Evolutionary conservation across 2,797 vertebrate genomes (phyloP).

Genomic region (Saxicola maurus): DNA sequence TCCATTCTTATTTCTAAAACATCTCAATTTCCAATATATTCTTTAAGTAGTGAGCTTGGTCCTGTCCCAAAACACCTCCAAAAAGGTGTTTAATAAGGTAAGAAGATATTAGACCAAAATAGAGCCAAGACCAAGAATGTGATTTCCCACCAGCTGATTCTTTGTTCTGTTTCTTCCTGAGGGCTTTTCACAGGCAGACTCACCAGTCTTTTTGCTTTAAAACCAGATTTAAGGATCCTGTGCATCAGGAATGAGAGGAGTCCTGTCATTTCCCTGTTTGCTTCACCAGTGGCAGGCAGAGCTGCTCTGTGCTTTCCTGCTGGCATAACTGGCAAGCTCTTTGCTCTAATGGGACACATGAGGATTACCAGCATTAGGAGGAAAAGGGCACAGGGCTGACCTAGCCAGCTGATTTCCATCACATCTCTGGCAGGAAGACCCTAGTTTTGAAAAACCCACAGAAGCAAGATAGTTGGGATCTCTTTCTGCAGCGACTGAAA

Average conservation of each 20-base stretch:
- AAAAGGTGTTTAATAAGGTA: background rate
- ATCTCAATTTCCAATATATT: background rate
- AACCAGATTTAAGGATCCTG: background rate
- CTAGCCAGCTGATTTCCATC: slow-evolving; percentile 13
- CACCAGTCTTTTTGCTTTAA: background rate
- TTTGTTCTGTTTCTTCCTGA: background rate
- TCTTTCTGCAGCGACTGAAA: background rate
- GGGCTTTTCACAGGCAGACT: background rate
- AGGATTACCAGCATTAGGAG: slow-evolving; percentile 4
- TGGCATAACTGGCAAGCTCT: background rate
- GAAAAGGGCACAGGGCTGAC: slow-evolving; percentile 11
- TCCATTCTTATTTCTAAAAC: background rate
- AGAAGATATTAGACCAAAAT: background rate
- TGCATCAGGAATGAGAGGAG: background rate
- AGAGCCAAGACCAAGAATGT: background rate
- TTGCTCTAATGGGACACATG: slow-evolving; percentile 8
- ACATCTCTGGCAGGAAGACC: background rate
- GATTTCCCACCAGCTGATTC: background rate
- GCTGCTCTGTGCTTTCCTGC: background rate
- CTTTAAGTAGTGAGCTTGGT: background rate
- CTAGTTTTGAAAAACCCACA: background rate
- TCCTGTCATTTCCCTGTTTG: slow-evolving; percentile 6
- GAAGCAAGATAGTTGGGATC: background rate
- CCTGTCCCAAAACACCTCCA: background rate
- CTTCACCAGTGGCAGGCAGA: background rate